Evolutionary conservation across 2,113 vertebrate genomes (phyloP).

Genomic region (Alethe diademata): DNA sequence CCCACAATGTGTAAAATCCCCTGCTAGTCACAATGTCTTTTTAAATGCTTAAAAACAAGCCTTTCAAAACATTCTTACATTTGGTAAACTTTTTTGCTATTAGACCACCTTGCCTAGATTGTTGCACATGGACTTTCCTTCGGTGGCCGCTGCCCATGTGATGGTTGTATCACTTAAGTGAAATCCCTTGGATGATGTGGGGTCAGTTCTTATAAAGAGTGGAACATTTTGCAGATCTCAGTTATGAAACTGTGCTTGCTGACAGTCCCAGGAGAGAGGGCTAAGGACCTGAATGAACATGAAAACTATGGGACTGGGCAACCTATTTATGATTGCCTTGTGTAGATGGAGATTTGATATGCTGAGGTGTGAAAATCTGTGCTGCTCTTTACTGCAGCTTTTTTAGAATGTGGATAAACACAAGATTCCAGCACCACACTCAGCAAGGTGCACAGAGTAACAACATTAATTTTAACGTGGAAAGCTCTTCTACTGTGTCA

Average conservation of each 20-base stretch:
- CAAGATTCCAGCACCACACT: background rate
- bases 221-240: background rate
- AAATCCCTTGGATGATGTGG: background rate
- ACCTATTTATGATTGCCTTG: background rate
- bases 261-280: background rate
- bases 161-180: background rate
- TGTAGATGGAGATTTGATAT: background rate
- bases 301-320: background rate
- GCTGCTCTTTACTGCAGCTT: background rate
- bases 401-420: background rate
- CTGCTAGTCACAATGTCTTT: background rate
- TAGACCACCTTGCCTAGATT: background rate
- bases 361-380: background rate
- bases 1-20: background rate
- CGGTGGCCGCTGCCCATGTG: background rate
- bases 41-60: background rate
- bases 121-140: background rate
- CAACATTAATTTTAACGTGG: fast-evolving
- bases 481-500: background rate
- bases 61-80: background rate
- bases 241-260: background rate
- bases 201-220: background rate
- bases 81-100: background rate
- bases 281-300: background rate
- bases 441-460: background rate